phyloP scores from a whole-genome alignment of 2,113 vertebrate species.

The Reinhardtius hippoglossoides region DNA sequence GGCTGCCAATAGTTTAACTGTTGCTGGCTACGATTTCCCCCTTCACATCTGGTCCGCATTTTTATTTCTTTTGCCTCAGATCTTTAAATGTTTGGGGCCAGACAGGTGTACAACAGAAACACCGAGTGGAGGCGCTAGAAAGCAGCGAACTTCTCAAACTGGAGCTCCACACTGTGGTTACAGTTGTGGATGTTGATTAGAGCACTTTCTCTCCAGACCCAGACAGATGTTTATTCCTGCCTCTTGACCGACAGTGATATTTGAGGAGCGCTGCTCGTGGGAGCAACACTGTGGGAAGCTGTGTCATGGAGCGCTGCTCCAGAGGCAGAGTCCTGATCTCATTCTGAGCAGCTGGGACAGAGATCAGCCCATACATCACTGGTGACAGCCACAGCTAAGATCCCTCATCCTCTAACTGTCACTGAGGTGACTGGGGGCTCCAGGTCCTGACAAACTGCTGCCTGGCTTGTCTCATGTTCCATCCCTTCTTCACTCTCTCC shows the following conservation, averaged over 20 bases:
- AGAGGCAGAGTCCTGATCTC: conserved; percentile 69
- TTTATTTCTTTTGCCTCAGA: conserved; percentile 56
- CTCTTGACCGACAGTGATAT: conserved; percentile 49
- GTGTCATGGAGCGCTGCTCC: conserved; percentile 53
- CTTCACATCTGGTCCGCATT: conserved; percentile 71
- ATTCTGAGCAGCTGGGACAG: conserved; percentile 63
- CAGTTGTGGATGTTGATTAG: conserved; percentile 21
- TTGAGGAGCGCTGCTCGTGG: conserved; percentile 38
- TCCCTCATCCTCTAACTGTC: conserved; percentile 72
- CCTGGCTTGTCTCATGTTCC: conserved; percentile 61
- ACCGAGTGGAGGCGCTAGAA: conserved; percentile 70
- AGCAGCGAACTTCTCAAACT: conserved; percentile 42
- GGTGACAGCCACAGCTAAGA: conserved; percentile 74
- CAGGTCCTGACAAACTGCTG: conserved; percentile 74
- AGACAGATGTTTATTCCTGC: conserved; percentile 35
- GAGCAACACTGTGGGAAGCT: conserved; percentile 26
- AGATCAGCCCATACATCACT: conserved; percentile 76
- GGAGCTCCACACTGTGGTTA: conserved; percentile 15
- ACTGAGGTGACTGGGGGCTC: conserved; percentile 60
- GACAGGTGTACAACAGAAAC: conserved; percentile 69
- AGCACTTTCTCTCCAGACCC: conserved; percentile 27
- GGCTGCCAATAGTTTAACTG: conserved; percentile 73
- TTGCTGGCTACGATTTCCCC: conserved; percentile 67
- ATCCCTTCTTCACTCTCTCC: conserved; percentile 41
- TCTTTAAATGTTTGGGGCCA: conserved; percentile 68